Percentiles rank a stretch among this genome's conserved stretches.
Evolutionary conservation across 2,888 invertebrate genomes (phyloP).

Genomic region (Nemoura dubitans): DNA sequence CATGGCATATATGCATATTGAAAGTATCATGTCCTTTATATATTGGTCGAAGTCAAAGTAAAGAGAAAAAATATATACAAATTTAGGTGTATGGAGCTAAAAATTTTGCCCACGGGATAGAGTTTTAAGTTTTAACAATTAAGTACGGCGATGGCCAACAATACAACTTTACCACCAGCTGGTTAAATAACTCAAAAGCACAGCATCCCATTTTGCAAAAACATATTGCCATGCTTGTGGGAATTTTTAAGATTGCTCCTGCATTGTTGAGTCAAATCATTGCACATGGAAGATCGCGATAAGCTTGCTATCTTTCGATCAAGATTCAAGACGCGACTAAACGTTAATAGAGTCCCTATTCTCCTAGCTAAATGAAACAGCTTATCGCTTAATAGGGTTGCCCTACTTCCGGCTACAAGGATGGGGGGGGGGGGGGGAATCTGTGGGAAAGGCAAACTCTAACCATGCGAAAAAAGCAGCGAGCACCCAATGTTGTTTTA

Average conservation of each 20-base stretch:
- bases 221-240: neutral
- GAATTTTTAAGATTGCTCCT: neutral
- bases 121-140: no score
- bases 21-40: no score
- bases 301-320: neutral
- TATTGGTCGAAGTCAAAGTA: no score
- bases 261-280: neutral
- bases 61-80: no score
- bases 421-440: neutral
- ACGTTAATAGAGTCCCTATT: neutral
- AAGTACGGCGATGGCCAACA: no score
- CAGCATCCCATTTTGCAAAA: neutral
- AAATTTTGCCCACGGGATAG: no score
- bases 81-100: no score
- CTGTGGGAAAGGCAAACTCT: conserved; percentile 29
- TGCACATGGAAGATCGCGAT: neutral
- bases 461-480: conserved; percentile 27
- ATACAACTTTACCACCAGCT: no score
- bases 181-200: neutral
- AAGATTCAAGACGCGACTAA: neutral
- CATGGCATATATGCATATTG: no score
- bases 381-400: conserved; percentile 23
- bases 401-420: neutral
- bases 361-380: conserved; percentile 9
- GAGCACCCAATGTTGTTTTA: conserved; percentile 19